These are phyloP conservation scores for Leucophenga varia DNA, from an alignment of 1,140 invertebrate genomes.

Conservation along the genomic window DNA sequence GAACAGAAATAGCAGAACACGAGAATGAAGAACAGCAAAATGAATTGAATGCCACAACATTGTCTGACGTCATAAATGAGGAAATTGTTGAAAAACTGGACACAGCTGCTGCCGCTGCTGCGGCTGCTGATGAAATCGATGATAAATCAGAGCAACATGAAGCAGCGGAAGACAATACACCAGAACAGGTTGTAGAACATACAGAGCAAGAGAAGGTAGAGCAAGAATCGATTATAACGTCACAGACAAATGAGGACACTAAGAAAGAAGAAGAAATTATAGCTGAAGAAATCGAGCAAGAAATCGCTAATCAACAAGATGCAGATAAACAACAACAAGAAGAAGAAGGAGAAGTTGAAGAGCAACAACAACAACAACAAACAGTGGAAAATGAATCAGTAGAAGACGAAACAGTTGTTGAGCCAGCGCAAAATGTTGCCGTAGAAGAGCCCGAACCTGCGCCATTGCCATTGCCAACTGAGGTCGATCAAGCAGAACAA, in stretches of 20 bases:
- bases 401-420: slow-evolving; percentile 12
- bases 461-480: slow-evolving; percentile 2
- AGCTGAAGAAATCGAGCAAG: background rate
- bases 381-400: slow-evolving; percentile 15
- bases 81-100: background rate
- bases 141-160: background rate
- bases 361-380: slow-evolving; percentile 1
- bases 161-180: too few relatives aligned
- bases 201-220: background rate
- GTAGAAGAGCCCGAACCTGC: background rate
- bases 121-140: background rate
- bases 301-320: too few relatives aligned
- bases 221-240: background rate
- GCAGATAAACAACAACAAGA: background rate
- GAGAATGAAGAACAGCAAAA: background rate
- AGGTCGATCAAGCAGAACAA: slow-evolving; percentile 38
- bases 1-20: background rate
- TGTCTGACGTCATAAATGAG: background rate
- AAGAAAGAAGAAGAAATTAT: too few relatives aligned
- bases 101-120: too few relatives aligned
- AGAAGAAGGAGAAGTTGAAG: background rate
- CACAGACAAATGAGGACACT: too few relatives aligned
- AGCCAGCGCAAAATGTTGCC: slow-evolving; percentile 6
- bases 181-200: background rate
- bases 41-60: background rate